phyloP scores from a whole-genome alignment of 1,140 invertebrate genomes.

The Diorhabda elongata region DNA sequence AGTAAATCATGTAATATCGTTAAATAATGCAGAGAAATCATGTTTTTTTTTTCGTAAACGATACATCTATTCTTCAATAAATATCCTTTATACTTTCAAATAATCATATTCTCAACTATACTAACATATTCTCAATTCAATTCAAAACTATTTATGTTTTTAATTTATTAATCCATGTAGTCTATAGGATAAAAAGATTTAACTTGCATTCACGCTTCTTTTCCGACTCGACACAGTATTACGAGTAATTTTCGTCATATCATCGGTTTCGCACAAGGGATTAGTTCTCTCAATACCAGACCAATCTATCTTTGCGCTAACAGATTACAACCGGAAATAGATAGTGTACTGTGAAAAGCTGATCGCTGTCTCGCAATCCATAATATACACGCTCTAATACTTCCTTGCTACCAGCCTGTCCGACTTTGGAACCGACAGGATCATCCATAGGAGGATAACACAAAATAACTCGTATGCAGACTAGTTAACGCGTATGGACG shows the following conservation, averaged over 20 bases:
- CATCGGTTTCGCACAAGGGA: slow-evolving; percentile 7
- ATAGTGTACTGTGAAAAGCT: slow-evolving; percentile 15
- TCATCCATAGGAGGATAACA: not conserved
- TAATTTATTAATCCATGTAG: too few species aligned
- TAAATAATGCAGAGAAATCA: too few species aligned
- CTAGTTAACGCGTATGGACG: too few species aligned
- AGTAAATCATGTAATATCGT: too few species aligned
- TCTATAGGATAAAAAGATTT: too few species aligned
- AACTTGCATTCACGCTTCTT: not conserved
- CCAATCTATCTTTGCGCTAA: slow-evolving; percentile 15
- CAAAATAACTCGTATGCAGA: too few species aligned
- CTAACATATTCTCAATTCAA: too few species aligned
- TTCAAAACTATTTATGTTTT: too few species aligned
- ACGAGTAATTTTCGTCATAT: slow-evolving; percentile 13
- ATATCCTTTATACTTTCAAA: too few species aligned
- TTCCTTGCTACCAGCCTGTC: not conserved
- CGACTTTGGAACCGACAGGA: not conserved
- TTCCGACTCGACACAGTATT: not conserved
- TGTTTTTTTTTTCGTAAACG: too few species aligned
- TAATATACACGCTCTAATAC: not conserved
- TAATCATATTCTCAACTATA: too few species aligned
- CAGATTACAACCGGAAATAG: slow-evolving; percentile 14
- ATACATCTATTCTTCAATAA: too few species aligned
- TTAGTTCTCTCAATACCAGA: slow-evolving; percentile 12
- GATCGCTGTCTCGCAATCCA: slow-evolving; percentile 8